These are phyloP conservation scores for Rhegmatorhina hoffmannsi DNA, from an alignment of 2,113 vertebrate genomes.

Conservation along the genomic window DNA sequence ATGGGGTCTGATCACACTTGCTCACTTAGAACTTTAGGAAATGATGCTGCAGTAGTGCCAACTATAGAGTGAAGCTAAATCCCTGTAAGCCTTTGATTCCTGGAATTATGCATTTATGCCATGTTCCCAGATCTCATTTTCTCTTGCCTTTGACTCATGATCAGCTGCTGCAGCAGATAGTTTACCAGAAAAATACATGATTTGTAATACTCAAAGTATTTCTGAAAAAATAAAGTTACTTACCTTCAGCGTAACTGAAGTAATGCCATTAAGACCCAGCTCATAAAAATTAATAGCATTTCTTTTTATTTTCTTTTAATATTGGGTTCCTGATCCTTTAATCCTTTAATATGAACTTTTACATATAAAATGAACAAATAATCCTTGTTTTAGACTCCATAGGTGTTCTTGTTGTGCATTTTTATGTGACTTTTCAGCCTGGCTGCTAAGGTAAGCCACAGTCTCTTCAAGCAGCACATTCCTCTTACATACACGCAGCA, in stretches of 20 bases:
- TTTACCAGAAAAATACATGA: constrained; percentile 23
- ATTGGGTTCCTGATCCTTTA: constrained; percentile 42
- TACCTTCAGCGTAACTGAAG: background rate
- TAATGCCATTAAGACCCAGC: background rate
- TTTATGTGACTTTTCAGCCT: constrained; percentile 13
- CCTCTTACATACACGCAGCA: background rate
- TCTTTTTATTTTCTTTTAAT: constrained; percentile 56
- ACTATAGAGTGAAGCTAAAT: background rate
- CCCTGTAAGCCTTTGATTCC: background rate
- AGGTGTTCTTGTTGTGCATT: background rate
- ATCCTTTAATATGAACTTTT: constrained; percentile 45
- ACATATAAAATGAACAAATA: constrained; percentile 30
- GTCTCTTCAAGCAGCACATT: background rate
- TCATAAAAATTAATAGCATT: constrained; percentile 4
- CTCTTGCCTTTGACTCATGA: constrained; percentile 6
- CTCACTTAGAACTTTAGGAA: background rate
- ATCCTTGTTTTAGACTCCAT: background rate
- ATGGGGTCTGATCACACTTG: background rate
- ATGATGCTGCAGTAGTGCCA: background rate
- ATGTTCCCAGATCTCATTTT: background rate
- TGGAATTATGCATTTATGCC: background rate
- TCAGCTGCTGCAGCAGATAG: constrained; percentile 2
- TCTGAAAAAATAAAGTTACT: background rate
- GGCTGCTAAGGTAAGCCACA: background rate
- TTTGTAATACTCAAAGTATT: background rate